These are phyloP conservation scores for Mormyrus iriodes DNA, from an alignment of 2,113 vertebrate species.

Conservation along the genomic window DNA sequence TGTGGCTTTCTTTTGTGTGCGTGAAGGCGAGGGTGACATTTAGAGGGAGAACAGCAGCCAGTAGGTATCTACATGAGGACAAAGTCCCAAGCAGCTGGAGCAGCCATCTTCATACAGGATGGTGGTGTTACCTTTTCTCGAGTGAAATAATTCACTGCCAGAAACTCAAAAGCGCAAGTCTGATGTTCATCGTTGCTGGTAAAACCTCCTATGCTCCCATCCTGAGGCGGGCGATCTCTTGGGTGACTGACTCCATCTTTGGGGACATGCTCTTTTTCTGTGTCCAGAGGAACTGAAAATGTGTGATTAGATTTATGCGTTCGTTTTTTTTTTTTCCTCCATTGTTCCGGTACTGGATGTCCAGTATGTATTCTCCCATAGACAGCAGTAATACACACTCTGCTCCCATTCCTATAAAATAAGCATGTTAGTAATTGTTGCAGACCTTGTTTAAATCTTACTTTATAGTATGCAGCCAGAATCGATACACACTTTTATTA, in stretches of 20 bases:
- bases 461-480: not conserved
- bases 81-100: slow-evolving; percentile 31
- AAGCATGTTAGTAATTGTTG: not conserved
- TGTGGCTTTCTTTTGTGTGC: slow-evolving; percentile 36
- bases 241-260: not conserved
- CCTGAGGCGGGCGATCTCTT: not conserved
- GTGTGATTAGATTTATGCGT: not conserved
- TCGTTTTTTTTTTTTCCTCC: not conserved
- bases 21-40: slow-evolving; percentile 42
- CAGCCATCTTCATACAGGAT: slow-evolving; percentile 19
- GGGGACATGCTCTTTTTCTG: no score
- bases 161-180: not conserved
- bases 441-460: not conserved
- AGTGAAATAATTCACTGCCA: slow-evolving; percentile 17
- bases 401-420: not conserved
- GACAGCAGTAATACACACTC: not conserved
- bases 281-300: not conserved
- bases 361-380: no score
- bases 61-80: slow-evolving; percentile 46
- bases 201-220: not conserved
- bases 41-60: slow-evolving; percentile 38
- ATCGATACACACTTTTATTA: not conserved
- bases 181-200: not conserved
- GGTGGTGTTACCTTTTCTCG: slow-evolving; percentile 40
- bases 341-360: not conserved